Percentiles rank a stretch among this genome's conserved stretches.
Evolutionary conservation across 2,888 invertebrate genomes (phyloP).

Genomic region (Cheilosia grossa): DNA sequence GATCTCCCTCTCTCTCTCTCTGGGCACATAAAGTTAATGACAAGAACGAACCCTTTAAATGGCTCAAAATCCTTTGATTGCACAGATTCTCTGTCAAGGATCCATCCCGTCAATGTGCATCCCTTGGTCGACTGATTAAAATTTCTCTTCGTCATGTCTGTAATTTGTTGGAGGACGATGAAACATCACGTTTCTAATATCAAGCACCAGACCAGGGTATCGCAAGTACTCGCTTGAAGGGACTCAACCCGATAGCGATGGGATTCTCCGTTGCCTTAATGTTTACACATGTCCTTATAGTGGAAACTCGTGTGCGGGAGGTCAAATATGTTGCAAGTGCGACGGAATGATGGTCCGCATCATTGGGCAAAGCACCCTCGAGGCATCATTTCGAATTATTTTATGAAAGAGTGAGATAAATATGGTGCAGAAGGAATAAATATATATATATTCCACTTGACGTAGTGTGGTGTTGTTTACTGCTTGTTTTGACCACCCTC

Average conservation of each 20-base stretch:
- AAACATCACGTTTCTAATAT: slow-evolving; percentile 59
- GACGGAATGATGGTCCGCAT: slow-evolving; percentile 25
- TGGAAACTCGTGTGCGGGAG: slow-evolving; percentile 4
- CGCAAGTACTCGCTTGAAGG: slow-evolving; percentile 8
- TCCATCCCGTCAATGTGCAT: slow-evolving; percentile 44
- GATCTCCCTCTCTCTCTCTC: neutral
- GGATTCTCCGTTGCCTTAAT: slow-evolving; percentile 29
- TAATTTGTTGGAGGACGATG: slow-evolving; percentile 40
- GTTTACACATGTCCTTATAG: slow-evolving; percentile 53
- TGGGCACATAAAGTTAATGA: slow-evolving; percentile 48
- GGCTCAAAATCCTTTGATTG: slow-evolving; percentile 55
- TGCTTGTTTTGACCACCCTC: slow-evolving; percentile 7
- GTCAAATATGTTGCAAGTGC: slow-evolving; percentile 24
- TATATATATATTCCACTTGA: slow-evolving; percentile 50
- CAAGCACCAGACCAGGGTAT: neutral
- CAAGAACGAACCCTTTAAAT: slow-evolving; percentile 62
- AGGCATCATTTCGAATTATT: slow-evolving; percentile 59
- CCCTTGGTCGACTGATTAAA: slow-evolving; percentile 53
- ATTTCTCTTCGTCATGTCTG: slow-evolving; percentile 29
- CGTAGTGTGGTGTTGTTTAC: slow-evolving; percentile 32
- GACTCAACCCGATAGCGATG: slow-evolving; percentile 17
- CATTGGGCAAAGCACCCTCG: slow-evolving; percentile 46
- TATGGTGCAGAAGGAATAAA: neutral
- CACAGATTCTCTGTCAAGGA: slow-evolving; percentile 38
- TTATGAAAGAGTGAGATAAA: slow-evolving; percentile 11